These are phyloP conservation scores for Toxonevra muliebris DNA, from an alignment of 2,888 invertebrate genomes.

Conservation along the genomic window DNA sequence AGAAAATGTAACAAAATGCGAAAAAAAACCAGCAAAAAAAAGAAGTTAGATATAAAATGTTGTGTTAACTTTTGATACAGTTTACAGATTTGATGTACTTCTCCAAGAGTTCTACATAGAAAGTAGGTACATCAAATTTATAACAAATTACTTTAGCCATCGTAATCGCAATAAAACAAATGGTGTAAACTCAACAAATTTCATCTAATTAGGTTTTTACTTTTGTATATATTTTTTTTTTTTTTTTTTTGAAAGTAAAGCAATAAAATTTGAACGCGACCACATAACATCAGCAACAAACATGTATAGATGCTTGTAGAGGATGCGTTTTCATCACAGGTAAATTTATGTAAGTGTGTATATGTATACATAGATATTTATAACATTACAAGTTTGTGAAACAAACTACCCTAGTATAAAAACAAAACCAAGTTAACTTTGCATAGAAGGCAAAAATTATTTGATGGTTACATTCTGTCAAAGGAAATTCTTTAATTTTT, in stretches of 20 bases:
- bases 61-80: slow-evolving; percentile 31
- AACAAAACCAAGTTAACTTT: too few relatives aligned
- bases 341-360: too few relatives aligned
- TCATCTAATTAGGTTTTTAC: too few relatives aligned
- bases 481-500: too few relatives aligned
- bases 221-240: slow-evolving; percentile 42
- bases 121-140: slow-evolving; percentile 56
- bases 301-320: too few relatives aligned
- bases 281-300: slow-evolving; percentile 9
- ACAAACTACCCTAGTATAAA: too few relatives aligned
- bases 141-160: slow-evolving; percentile 53
- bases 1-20: background rate
- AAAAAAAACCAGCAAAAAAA: background rate
- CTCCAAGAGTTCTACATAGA: slow-evolving; percentile 45
- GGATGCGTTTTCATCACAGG: slow-evolving; percentile 3
- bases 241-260: slow-evolving; percentile 52
- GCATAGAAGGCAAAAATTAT: too few relatives aligned
- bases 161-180: slow-evolving; percentile 41
- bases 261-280: slow-evolving; percentile 59
- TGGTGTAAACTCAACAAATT: slow-evolving; percentile 32
- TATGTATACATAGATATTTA: too few relatives aligned
- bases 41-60: slow-evolving; percentile 13
- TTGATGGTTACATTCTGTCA: too few relatives aligned
- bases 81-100: background rate
- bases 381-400: too few relatives aligned